These are phyloP conservation scores for Sminthurides bifidus DNA, from an alignment of 1,140 invertebrate species.

Conservation along the genomic window DNA sequence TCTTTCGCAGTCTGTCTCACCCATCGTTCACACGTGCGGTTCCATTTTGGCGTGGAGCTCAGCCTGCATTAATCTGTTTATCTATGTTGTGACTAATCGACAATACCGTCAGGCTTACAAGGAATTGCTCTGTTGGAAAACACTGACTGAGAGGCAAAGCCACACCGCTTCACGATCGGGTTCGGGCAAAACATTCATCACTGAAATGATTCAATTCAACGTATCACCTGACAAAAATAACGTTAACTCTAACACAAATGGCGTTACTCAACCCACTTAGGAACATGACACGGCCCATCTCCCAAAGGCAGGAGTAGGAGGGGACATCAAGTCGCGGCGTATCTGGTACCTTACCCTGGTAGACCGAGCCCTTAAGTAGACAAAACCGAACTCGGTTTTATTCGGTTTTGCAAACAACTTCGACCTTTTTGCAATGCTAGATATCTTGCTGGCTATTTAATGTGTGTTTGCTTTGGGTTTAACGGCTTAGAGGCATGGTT, in stretches of 20 bases:
- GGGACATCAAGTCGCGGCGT: too few species aligned
- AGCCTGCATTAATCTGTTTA: slow-evolving; percentile 72
- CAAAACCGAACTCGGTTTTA: too few species aligned
- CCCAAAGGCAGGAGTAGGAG: too few species aligned
- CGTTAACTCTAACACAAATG: background rate
- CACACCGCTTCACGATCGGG: slow-evolving; percentile 32
- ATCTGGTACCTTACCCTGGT: too few species aligned
- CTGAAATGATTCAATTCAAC: slow-evolving; percentile 34
- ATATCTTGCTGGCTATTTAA: too few species aligned
- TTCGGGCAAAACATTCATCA: slow-evolving; percentile 35
- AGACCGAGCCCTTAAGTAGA: too few species aligned
- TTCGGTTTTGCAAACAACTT: too few species aligned
- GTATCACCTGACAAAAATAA: slow-evolving; percentile 9
- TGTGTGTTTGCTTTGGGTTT: too few species aligned
- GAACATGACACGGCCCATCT: too few species aligned
- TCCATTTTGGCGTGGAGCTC: slow-evolving; percentile 76
- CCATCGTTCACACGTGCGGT: slow-evolving; percentile 58
- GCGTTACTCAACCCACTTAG: too few species aligned
- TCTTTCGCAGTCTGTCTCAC: slow-evolving; percentile 1
- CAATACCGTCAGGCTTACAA: slow-evolving; percentile 64
- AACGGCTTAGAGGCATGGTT: too few species aligned
- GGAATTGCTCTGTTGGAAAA: slow-evolving; percentile 43
- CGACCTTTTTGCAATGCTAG: too few species aligned
- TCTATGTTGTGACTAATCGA: slow-evolving; percentile 72
- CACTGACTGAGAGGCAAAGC: slow-evolving; percentile 17